Evolutionary conservation across 1,140 invertebrate genomes (phyloP).

Genomic region (Condylostylus longicornis): DNA sequence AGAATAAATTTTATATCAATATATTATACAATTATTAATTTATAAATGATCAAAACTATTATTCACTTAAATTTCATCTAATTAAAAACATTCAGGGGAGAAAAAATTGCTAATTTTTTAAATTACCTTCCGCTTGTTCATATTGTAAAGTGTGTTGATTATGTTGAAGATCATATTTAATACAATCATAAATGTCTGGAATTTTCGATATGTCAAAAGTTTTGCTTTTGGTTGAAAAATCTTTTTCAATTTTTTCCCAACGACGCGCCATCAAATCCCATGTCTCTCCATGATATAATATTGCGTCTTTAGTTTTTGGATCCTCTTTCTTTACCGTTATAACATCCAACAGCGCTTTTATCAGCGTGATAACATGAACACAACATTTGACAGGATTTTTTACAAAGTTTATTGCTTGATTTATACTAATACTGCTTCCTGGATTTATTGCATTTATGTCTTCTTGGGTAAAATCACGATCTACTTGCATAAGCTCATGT

Average conservation of each 20-base stretch:
- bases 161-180: conserved; percentile 97
- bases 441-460: conserved; percentile 83
- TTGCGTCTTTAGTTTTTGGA: conserved; percentile 74
- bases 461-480: conserved; percentile 73
- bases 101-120: no score
- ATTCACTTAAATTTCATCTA: no score
- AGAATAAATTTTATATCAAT: no score
- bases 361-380: conserved; percentile 71
- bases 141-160: conserved; percentile 92
- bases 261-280: conserved; percentile 97
- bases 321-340: conserved; percentile 76
- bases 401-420: conserved; percentile 82
- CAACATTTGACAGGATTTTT: conserved; percentile 94
- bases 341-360: conserved; percentile 71
- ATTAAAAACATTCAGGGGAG: no score
- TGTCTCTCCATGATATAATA: conserved; percentile 94
- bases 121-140: conserved; percentile 83
- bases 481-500: conserved; percentile 83
- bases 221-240: conserved; percentile 82
- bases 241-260: conserved; percentile 98
- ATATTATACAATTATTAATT: no score
- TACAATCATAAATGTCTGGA: conserved; percentile 99
- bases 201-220: conserved; percentile 98
- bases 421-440: conserved; percentile 70
- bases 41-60: no score